Evolutionary conservation across 1,140 invertebrate genomes (phyloP), one percentile per base, ranked within the genome.

Genomic region (Drosophila sulfurigaster): DNA sequence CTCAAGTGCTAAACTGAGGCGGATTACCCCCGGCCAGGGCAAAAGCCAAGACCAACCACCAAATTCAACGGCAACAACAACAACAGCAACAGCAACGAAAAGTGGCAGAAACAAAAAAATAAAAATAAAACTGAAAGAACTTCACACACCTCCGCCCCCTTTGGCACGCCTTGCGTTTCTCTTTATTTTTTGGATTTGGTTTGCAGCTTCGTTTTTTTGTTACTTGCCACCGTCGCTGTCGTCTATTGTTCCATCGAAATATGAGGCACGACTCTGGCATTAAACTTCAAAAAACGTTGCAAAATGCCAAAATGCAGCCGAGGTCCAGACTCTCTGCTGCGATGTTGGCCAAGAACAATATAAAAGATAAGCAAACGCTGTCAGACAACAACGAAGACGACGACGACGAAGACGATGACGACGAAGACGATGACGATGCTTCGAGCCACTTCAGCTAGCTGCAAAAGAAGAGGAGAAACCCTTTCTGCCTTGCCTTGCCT

Each of bases 171-270:
- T 85, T 62, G 48, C 67, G 69, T 66, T 75, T 65, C 20, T 25
- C 20, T 25, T 65, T 13, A 28, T 51, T 51, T 56, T 41, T 43
- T 41, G 46, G 8, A 48, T 46, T 30, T 68, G 25, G 28, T 72
- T 32, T 58, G 62, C 58, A 35, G 76, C 41, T 49, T 45, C 45
- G 43, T 54, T 25, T 25, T 25, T 20, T 20, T 25, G 16, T 75
- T 35, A n/a, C 30, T 25, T 30, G 51, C 51, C 10, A 43, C 41
- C 41, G 68, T 35, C 68, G 35, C 25, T 48, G 38, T 51, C 82
- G 83, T 88, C 82, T 86, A 86, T 86, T 86, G 85, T 88, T 89
- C 85, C 85, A 88, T 89, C 85, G 85, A 88, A 88, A 89, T 89
- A 88, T 88, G 85, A 88, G 85, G 85, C 85, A 88, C 85, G 85